Percentiles rank a stretch among this genome's conserved stretches.
These are phyloP conservation scores for Coptodon rendalli DNA, from an alignment of 2,113 vertebrate genomes.

Conservation along the genomic window DNA sequence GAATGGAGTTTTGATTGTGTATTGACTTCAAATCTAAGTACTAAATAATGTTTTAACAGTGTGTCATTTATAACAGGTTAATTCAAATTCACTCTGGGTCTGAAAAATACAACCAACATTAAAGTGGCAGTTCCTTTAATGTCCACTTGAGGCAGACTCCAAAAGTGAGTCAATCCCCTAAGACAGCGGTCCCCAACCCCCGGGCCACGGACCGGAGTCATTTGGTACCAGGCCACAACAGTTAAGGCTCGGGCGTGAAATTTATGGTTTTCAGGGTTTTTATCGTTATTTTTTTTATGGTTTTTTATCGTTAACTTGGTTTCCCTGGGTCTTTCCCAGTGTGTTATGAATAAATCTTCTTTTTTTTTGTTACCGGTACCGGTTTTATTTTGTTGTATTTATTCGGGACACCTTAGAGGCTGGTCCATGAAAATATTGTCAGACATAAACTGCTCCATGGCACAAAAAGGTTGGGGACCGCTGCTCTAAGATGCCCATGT, in stretches of 20 bases:
- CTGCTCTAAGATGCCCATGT: not conserved
- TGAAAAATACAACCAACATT: not conserved
- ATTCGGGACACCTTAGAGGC: rapidly evolving
- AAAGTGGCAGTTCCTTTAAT: not conserved
- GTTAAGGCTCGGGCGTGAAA: not conserved
- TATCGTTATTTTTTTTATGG: rapidly evolving
- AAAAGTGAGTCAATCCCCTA: not conserved
- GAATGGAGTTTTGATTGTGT: not conserved
- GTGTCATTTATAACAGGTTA: not conserved
- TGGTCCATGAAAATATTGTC: not conserved
- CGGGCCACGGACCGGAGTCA: rapidly evolving
- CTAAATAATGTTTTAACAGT: not conserved
- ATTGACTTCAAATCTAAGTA: not conserved
- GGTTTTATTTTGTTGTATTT: rapidly evolving
- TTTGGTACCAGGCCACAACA: not conserved
- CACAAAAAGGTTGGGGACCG: not conserved
- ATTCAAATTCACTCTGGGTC: not conserved
- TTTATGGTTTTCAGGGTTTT: not conserved
- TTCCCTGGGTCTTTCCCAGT: not conserved
- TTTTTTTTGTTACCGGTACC: not conserved
- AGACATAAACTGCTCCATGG: not conserved
- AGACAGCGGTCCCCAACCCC: rapidly evolving
- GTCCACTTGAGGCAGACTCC: not conserved
- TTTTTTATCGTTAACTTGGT: not conserved
- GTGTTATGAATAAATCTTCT: not conserved